Conservation (phyloP, 2,888 invertebrate genomes). For the Gasteruption jaculator region DNA sequence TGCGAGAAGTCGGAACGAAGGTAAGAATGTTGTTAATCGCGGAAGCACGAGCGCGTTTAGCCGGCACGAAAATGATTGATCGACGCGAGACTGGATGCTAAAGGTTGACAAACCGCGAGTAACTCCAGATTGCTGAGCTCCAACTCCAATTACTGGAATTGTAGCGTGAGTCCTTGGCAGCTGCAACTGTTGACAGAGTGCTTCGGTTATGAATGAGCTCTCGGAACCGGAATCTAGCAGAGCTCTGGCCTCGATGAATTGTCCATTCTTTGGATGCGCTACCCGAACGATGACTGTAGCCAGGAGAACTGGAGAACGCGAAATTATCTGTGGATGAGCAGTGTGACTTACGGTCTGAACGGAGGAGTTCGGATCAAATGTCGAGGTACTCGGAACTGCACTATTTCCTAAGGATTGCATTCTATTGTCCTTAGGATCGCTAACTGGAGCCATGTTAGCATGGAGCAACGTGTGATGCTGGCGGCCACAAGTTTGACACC, state of each 20-base stretch:
- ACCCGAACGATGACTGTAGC: no score
- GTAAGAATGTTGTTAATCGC: constrained; percentile 13
- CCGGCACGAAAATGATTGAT: constrained; percentile 3
- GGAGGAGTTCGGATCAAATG: not conserved
- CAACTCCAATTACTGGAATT: no score
- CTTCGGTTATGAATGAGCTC: constrained; percentile 9
- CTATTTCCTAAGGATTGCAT: not conserved
- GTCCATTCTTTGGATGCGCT: no score
- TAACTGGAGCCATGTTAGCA: not conserved
- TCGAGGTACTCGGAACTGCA: not conserved
- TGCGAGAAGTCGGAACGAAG: constrained; percentile 3
- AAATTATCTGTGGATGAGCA: no score
- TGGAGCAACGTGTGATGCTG: constrained; percentile 9
- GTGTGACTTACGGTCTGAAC: not conserved
- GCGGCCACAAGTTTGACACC: no score
- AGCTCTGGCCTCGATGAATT: not conserved
- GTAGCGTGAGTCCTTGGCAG: no score
- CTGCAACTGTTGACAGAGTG: not conserved
- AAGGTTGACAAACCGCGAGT: no score
- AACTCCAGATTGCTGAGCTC: no score
- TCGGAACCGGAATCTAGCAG: no score
- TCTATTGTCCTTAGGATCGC: not conserved
- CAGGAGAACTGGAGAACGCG: no score
- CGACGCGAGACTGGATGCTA: constrained; percentile 4
- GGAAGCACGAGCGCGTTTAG: no score